These are phyloP conservation scores for Brachypodius melanocephalos DNA, from an alignment of 2,113 vertebrate species.

Conservation along the genomic window DNA sequence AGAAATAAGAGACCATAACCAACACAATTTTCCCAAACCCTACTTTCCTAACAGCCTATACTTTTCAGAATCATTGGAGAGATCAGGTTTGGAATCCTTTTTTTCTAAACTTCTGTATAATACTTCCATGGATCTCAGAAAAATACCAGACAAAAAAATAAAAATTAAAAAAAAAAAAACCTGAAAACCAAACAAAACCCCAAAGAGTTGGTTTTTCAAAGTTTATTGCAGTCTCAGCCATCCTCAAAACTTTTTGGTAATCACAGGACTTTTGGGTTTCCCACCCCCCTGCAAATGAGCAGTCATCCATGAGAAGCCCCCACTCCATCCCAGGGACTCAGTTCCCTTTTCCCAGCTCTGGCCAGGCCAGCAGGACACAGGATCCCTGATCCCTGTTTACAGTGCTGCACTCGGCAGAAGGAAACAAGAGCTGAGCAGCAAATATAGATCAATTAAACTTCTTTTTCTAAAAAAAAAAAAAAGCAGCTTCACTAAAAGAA, in stretches of 20 bases:
- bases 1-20: neutral
- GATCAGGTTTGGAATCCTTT: neutral
- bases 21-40: neutral
- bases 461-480: neutral
- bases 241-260: neutral
- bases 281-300: neutral
- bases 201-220: neutral
- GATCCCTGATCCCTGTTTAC: neutral
- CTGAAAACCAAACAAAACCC: neutral
- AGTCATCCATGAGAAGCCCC: neutral
- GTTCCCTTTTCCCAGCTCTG: neutral
- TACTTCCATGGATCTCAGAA: neutral
- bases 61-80: neutral
- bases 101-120: neutral
- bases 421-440: neutral
- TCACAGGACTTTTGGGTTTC: neutral
- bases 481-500: neutral
- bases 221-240: neutral
- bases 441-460: neutral
- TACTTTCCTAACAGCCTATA: neutral
- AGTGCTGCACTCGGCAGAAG: neutral
- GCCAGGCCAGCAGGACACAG: neutral
- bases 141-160: neutral
- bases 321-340: neutral
- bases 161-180: neutral